Evolutionary conservation across 1,140 invertebrate genomes (phyloP), one percentile per base, ranked within the genome.

Genomic region (Platyura marginata): DNA sequence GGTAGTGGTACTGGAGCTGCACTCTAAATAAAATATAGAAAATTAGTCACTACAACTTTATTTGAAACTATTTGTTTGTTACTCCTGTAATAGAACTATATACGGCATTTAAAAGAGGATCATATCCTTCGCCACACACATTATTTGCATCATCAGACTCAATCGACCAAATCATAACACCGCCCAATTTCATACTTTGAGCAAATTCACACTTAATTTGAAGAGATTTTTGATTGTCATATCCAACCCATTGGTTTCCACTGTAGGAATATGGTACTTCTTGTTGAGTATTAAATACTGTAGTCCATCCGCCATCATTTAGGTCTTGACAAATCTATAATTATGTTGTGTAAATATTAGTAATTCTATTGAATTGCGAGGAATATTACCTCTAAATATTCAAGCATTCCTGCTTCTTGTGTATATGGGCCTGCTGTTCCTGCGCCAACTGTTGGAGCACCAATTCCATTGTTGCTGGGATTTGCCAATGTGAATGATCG

Each of bases 101-200:
- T n/a, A n/a, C n/a, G n/a, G n/a, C n/a, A n/a, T n/a, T n/a, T n/a
- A n/a, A n/a, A n/a, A 37, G 18, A 9, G 35, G 13, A n/a, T 53
- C 48, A 18, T 51, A 44, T 40, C 69, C 70, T 54, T 72, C 48
- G n/a, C 70, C 65, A 47, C 75, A 81, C 0, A 55, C 45, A 1
- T 72, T 75, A 8, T 46, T 56, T 49, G 80, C 80, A 51, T 85
- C 81, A 50, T 83, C 80, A 37, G 74, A 77, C 46, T 83, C 80
- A 6, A 85, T 65, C 47, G 72, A 74, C 80, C 80, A 85, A 0
- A 78, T 46, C 77, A 82, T 81, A 3, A 64, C 66, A 18, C 79
- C 79, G 38, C 64, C 73, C 2, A 83, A 58, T 36, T 62, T 64
- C 3, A 59, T 49, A 1, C 51, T 43, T 23, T 69, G 60, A 2